Conservation (phyloP, 2,797 vertebrate species). For the Epinephelus awoara region DNA sequence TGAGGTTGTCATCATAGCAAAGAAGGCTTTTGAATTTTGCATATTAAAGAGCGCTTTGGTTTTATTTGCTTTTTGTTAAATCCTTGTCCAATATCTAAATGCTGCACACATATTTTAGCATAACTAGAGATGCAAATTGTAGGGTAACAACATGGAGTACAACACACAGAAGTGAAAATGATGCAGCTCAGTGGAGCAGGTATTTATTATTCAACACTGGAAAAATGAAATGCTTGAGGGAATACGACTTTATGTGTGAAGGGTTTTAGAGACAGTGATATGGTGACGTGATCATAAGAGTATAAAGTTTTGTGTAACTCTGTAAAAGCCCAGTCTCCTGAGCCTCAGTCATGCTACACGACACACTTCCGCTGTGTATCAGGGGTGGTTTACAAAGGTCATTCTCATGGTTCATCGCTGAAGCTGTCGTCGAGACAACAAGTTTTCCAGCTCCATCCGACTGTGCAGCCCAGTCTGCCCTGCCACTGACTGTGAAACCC, state of each 20-base stretch:
- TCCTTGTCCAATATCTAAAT: slow-evolving; percentile 3
- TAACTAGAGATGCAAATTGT: slow-evolving; percentile 4
- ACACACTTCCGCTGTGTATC: background rate
- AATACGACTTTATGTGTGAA: background rate
- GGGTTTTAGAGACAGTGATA: background rate
- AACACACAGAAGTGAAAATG: background rate
- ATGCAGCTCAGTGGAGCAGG: background rate
- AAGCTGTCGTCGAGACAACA: slow-evolving; percentile 25
- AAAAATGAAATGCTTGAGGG: background rate
- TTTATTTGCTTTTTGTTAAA: slow-evolving; percentile 19
- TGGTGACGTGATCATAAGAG: background rate
- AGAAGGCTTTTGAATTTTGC: slow-evolving; percentile 12
- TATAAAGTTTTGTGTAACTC: slow-evolving; percentile 6
- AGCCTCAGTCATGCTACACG: background rate
- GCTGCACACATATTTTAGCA: background rate
- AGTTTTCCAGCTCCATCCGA: slow-evolving; percentile 22
- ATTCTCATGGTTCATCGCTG: slow-evolving; percentile 32
- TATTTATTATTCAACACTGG: slow-evolving; percentile 9
- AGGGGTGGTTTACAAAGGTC: slow-evolving; percentile 25
- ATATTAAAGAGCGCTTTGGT: slow-evolving; percentile 7
- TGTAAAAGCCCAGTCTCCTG: slow-evolving; percentile 11
- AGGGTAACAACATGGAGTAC: background rate
- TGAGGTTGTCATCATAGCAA: slow-evolving; percentile 12
- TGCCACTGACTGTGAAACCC: background rate
- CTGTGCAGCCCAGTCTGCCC: slow-evolving; percentile 22